These are phyloP conservation scores for Hylaeus volcanicus DNA, from an alignment of 1,140 invertebrate genomes.

Conservation along the genomic window DNA sequence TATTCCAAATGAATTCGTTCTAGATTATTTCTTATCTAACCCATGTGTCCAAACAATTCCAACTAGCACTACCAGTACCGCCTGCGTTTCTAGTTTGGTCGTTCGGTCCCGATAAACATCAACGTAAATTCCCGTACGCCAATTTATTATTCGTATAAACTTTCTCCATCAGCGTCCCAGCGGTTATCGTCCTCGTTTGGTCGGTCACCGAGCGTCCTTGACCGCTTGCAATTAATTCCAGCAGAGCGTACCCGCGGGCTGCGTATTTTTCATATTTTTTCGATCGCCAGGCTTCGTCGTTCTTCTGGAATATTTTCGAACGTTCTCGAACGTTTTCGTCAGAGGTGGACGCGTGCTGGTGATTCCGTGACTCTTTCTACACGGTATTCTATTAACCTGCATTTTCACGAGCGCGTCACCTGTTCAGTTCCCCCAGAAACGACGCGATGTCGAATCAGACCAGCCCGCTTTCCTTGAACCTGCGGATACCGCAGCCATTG, in stretches of 20 bases:
- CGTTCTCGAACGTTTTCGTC: not conserved
- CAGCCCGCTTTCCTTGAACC: constrained; percentile 79
- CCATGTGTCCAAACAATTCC: too few relatives aligned
- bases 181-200: not conserved
- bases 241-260: not conserved
- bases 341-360: constrained; percentile 26
- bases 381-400: constrained; percentile 70
- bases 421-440: constrained; percentile 66
- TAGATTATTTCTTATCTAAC: too few relatives aligned
- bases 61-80: too few relatives aligned
- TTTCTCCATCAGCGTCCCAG: too few relatives aligned
- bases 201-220: constrained; percentile 7
- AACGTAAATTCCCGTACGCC: too few relatives aligned
- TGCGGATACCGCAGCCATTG: constrained; percentile 77
- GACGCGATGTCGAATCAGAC: constrained; percentile 74
- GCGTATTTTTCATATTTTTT: not conserved
- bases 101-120: too few relatives aligned
- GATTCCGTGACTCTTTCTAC: constrained; percentile 47
- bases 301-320: not conserved
- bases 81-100: too few relatives aligned
- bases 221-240: not conserved
- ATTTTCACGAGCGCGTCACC: constrained; percentile 71
- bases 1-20: too few relatives aligned
- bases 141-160: too few relatives aligned
- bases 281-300: not conserved